Conservation (phyloP, 2,113 vertebrate species). For the Australoheros scitulus region DNA sequence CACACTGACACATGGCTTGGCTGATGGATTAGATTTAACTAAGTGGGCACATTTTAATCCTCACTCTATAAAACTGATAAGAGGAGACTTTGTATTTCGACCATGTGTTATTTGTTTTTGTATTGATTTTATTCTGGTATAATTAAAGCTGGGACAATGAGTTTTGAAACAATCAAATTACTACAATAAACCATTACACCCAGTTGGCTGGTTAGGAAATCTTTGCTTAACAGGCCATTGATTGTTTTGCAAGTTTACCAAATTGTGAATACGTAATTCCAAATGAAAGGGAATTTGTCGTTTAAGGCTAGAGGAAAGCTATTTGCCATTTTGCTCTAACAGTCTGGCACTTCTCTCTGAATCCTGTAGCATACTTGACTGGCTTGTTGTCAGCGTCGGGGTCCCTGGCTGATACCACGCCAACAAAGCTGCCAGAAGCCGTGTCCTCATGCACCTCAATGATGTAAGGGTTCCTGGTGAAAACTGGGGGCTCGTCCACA, state of each 20-base stretch:
- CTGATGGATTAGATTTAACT: constrained; percentile 74
- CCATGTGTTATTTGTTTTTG: constrained; percentile 33
- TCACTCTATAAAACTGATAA: constrained; percentile 29
- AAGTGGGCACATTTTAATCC: constrained; percentile 62
- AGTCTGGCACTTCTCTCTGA: neutral
- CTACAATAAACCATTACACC: neutral
- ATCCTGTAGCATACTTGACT: constrained; percentile 84
- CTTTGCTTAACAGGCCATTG: constrained; percentile 27
- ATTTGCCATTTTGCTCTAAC: constrained; percentile 1
- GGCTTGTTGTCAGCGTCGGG: constrained; percentile 87
- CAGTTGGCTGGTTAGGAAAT: constrained; percentile 21
- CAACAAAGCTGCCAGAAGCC: constrained; percentile 89
- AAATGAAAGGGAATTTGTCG: neutral
- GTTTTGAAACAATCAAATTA: constrained; percentile 37
- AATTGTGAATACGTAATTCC: neutral
- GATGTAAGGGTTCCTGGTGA: constrained; percentile 87
- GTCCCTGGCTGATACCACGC: constrained; percentile 89
- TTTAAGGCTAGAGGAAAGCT: neutral
- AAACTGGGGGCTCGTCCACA: constrained; percentile 90
- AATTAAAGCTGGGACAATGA: constrained; percentile 55
- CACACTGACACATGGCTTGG: constrained; percentile 45
- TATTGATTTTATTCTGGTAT: constrained; percentile 51
- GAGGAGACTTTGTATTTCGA: constrained; percentile 37
- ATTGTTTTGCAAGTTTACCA: constrained; percentile 23
- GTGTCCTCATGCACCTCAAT: constrained; percentile 95